Conservation (phyloP, 2,113 vertebrate species). For the Vimba vimba region DNA sequence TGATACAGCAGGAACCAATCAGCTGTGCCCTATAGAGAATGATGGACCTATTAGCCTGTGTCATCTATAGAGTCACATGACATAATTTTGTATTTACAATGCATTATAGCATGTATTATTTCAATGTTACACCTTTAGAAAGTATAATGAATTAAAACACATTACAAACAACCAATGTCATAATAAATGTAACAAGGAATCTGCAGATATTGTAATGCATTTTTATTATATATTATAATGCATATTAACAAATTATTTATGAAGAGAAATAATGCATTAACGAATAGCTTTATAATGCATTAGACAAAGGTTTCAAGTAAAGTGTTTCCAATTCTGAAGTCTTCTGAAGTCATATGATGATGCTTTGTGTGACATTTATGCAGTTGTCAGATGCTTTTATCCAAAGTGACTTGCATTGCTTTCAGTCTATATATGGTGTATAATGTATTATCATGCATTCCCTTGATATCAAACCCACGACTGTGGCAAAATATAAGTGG, state of each 20-base stretch:
- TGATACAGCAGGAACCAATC: no score
- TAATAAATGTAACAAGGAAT: background rate
- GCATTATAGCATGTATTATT: background rate
- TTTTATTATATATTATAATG: background rate
- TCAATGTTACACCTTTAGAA: background rate
- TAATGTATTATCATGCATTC: background rate
- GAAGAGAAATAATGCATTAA: background rate
- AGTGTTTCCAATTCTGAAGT: no score
- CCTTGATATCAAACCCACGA: background rate
- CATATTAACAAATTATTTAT: background rate
- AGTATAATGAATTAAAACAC: background rate
- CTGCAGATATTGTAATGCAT: background rate
- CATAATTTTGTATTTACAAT: background rate
- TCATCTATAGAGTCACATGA: no score
- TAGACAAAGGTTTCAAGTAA: no score
- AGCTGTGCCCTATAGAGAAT: no score
- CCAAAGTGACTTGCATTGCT: background rate
- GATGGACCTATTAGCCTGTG: no score
- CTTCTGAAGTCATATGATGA: background rate
- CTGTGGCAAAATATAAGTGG: no score
- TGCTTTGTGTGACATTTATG: background rate
- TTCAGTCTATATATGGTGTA: background rate
- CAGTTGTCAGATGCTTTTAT: background rate
- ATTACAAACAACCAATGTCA: background rate
- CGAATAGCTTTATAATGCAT: no score